Base-by-base conservation (phyloP, 1,140 invertebrate genomes). In the Pissodes strobi region DNA sequence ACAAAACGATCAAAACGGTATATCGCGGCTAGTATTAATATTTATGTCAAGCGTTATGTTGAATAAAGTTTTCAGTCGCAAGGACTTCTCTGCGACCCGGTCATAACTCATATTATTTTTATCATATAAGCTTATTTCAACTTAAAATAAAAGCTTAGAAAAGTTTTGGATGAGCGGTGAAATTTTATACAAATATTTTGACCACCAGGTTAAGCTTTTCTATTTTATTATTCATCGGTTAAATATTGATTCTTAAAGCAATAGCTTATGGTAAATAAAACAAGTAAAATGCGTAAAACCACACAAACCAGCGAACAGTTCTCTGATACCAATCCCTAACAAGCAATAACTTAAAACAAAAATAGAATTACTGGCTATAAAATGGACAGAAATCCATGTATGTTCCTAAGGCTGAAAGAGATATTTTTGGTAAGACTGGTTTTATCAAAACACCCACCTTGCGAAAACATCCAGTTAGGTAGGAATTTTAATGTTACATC, bases 351-450 rank as follows among this genome's bases (percentile, higher is more conserved):
- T 62, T 34, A 25, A 53, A 43, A 43, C 45, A 51, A 62, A 62
- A 53, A 45, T 62, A 62, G 60, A 53, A 62, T 62, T 62, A 62
- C 48, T 52, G 38, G 13, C 60, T 30, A 62, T 62, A 62, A 62
- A 62, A 45, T 41, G 34, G 49, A 62, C 60, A 62, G 60, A 62
- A 53, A 53, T 21, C 48, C 23, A 41, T 64, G 62, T 64, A 58
- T 52, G 34, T 39, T 45, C 27, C 25, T 63, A 2, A 43, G 21
- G 34, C 34, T 18, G 48, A 18, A 25, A 27, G 48, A 48, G 15
- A 57, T 64, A 64, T 64, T 64, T 64, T 64, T 53, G 62, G 62
- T 64, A 48, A 49, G 62, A 64, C 62, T 56, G 62, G 62, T 64
- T 64, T 58, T 64, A 64, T 64, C 39, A 45, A 64, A 64, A 64